phyloP scores from a whole-genome alignment of 2,113 vertebrate genomes.

The Montifringilla adamsi region DNA sequence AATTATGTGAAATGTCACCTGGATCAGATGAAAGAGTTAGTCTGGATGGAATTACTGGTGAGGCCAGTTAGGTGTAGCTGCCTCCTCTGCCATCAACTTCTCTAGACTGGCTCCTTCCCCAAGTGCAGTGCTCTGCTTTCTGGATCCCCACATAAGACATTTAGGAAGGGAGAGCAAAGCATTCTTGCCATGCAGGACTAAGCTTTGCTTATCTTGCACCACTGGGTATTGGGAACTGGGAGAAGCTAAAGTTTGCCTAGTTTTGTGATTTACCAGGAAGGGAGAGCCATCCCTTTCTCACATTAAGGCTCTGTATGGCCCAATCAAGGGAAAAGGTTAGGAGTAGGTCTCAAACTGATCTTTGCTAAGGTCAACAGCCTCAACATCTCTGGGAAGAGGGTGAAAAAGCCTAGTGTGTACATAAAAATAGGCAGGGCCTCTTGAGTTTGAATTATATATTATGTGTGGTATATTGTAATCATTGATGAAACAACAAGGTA shows the following conservation, averaged over 20 bases:
- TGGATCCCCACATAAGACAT: fast-evolving
- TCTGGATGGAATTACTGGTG: neutral
- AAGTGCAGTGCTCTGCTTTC: neutral
- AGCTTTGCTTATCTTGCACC: neutral
- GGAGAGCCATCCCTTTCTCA: neutral
- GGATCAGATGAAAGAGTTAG: neutral
- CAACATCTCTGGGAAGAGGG: neutral
- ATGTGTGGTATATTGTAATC: neutral
- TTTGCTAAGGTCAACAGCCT: neutral
- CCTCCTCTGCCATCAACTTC: neutral
- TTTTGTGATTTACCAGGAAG: neutral
- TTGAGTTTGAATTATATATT: neutral
- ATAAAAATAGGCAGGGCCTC: neutral
- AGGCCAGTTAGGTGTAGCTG: neutral
- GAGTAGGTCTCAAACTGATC: neutral
- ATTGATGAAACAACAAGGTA: neutral
- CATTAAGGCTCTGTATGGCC: neutral
- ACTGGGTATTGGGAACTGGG: too few relatives aligned
- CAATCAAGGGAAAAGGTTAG: neutral
- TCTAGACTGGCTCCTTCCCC: neutral
- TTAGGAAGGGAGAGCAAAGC: neutral
- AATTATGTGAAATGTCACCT: neutral
- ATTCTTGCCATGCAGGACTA: neutral
- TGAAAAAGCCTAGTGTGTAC: neutral
- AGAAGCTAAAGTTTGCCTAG: neutral